phyloP scores from a whole-genome alignment of 2,888 invertebrate species.

The Penaeus monodon region DNA sequence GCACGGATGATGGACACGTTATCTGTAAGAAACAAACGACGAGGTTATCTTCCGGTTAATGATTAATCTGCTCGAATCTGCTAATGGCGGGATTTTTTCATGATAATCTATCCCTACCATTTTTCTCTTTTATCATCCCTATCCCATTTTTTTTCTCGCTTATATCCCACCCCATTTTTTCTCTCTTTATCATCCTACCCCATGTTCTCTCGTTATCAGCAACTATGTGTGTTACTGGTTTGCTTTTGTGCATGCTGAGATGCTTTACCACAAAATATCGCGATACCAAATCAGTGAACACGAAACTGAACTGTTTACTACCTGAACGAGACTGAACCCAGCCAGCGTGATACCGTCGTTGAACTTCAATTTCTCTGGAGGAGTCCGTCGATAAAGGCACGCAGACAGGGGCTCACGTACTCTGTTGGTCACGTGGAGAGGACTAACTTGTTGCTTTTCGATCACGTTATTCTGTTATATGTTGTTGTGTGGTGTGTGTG shows the following conservation, averaged over 20 bases:
- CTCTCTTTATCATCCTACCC: no score
- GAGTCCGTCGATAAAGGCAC: constrained; percentile 76
- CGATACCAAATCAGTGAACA: background rate
- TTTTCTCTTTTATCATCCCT: no score
- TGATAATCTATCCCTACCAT: no score
- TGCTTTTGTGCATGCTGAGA: background rate
- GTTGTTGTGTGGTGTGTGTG: no score
- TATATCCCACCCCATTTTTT: no score
- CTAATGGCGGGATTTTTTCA: no score
- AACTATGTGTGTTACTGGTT: no score
- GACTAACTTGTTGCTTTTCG: no score
- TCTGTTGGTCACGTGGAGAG: constrained; percentile 72
- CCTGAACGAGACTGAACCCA: constrained; percentile 83
- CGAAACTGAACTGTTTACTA: constrained; percentile 70
- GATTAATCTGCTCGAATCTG: background rate
- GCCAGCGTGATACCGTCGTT: constrained; percentile 80
- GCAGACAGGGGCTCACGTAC: constrained; percentile 81
- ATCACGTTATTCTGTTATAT: no score
- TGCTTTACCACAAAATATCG: background rate
- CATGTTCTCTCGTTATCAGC: no score
- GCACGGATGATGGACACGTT: constrained; percentile 77
- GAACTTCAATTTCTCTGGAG: constrained; percentile 73
- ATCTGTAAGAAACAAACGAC: constrained; percentile 71
- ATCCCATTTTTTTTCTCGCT: no score
- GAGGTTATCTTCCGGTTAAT: background rate